phyloP scores from a whole-genome alignment of 2,797 vertebrate genomes.

The Paratrypauchen microcephalus region DNA sequence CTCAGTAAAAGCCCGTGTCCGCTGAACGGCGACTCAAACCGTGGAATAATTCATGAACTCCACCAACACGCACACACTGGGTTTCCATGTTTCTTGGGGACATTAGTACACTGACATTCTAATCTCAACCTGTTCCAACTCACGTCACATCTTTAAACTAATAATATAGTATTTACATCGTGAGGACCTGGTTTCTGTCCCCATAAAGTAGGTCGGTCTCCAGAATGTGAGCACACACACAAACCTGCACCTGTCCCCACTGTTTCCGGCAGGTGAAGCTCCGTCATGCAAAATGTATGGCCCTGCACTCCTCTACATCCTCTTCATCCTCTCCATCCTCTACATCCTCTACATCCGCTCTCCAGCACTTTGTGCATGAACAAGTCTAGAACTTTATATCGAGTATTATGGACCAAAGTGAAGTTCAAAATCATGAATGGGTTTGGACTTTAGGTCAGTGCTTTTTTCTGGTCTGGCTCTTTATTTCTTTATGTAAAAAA shows the following conservation, averaged over 20 bases:
- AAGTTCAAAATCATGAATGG: conserved; percentile 7
- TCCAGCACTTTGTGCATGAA: not conserved
- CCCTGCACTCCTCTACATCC: conserved; percentile 29
- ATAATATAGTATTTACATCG: too few relatives aligned
- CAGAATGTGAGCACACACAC: not conserved
- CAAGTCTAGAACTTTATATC: conserved; percentile 6
- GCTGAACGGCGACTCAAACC: too few relatives aligned
- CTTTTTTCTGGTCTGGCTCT: not conserved
- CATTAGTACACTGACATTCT: too few relatives aligned
- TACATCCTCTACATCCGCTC: conserved; percentile 19
- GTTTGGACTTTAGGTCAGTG: not conserved
- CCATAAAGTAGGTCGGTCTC: too few relatives aligned
- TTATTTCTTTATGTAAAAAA: conserved; percentile 3
- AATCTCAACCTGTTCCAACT: too few relatives aligned
- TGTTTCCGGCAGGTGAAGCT: conserved; percentile 39
- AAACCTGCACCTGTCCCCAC: not conserved
- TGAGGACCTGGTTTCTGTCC: too few relatives aligned
- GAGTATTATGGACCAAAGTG: conserved; percentile 1
- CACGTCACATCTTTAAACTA: too few relatives aligned
- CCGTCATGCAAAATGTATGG: conserved; percentile 61
- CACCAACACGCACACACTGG: too few relatives aligned
- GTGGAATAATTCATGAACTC: too few relatives aligned
- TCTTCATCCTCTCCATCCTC: too few relatives aligned
- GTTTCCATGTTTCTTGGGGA: too few relatives aligned
- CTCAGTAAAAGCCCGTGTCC: too few relatives aligned